phyloP scores from a whole-genome alignment of 1,140 invertebrate species.

The Ooceraea biroi region DNA sequence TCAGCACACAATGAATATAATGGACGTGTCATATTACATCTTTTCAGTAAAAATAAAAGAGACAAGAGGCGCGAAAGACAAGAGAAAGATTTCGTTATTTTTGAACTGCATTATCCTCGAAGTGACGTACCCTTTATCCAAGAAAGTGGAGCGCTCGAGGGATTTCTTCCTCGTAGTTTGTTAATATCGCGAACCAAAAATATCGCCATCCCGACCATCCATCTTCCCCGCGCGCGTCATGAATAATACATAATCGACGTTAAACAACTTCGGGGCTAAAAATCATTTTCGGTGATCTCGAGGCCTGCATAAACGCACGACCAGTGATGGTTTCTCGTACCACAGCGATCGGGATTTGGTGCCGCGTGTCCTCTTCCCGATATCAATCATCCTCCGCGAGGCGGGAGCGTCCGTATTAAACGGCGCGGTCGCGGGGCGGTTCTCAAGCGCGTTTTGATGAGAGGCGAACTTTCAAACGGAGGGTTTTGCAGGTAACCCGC shows the following conservation, averaged over 20 bases:
- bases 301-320: background rate
- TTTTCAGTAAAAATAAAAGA: background rate
- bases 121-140: background rate
- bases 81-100: constrained; percentile 27
- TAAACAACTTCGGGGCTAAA: background rate
- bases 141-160: background rate
- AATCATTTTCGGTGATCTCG: background rate
- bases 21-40: background rate
- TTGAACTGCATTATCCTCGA: background rate
- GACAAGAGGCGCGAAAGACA: background rate
- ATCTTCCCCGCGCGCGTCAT: background rate
- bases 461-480: constrained; percentile 57
- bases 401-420: constrained; percentile 56
- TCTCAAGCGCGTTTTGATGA: constrained; percentile 26
- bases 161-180: background rate
- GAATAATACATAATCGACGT: constrained; percentile 43
- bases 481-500: constrained; percentile 50
- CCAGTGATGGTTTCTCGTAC: background rate
- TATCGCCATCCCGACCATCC: background rate
- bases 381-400: constrained; percentile 50
- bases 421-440: background rate
- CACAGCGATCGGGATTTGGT: background rate
- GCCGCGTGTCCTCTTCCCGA: background rate
- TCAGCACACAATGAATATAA: constrained; percentile 24
- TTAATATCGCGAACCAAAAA: constrained; percentile 23